phyloP scores from a whole-genome alignment of 2,888 invertebrate species.

The Lumbricus terrestris region DNA sequence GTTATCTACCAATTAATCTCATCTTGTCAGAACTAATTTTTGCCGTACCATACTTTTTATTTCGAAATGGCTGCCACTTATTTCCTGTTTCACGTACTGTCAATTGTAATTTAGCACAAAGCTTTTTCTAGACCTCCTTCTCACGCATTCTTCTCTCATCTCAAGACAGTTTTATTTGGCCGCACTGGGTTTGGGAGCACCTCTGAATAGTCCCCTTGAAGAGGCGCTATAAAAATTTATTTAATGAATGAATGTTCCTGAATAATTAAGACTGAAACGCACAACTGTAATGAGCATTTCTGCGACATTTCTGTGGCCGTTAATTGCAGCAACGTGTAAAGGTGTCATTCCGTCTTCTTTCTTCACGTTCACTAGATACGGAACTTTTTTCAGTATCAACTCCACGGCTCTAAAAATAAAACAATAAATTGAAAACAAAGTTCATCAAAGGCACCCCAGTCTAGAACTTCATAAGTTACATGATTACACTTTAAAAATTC shows the following conservation, averaged over 20 bases:
- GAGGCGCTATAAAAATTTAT: too few species aligned
- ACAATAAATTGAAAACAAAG: too few species aligned
- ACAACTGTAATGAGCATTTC: not conserved
- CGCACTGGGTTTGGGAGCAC: too few species aligned
- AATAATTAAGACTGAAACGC: not conserved
- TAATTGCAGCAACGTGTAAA: not conserved
- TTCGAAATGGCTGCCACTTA: not conserved
- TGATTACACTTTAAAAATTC: too few species aligned
- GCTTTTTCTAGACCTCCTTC: too few species aligned
- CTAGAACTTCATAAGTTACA: not conserved
- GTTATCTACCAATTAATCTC: not conserved
- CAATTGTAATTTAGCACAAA: not conserved
- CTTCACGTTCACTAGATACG: not conserved
- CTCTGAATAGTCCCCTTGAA: too few species aligned
- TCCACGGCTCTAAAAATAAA: not conserved
- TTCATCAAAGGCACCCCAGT: not conserved
- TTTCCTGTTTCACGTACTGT: not conserved
- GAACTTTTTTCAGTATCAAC: not conserved
- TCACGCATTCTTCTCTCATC: too few species aligned
- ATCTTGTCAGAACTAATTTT: not conserved
- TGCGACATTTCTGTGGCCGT: not conserved
- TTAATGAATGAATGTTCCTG: too few species aligned
- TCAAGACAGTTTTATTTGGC: too few species aligned
- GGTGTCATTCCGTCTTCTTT: constrained; percentile 7
- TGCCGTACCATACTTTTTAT: not conserved